A percentile compares a stretch with the other conserved stretches of the same genome.
These are phyloP conservation scores for Cyclophora punctaria DNA, from an alignment of 2,888 invertebrate genomes.

Conservation along the genomic window DNA sequence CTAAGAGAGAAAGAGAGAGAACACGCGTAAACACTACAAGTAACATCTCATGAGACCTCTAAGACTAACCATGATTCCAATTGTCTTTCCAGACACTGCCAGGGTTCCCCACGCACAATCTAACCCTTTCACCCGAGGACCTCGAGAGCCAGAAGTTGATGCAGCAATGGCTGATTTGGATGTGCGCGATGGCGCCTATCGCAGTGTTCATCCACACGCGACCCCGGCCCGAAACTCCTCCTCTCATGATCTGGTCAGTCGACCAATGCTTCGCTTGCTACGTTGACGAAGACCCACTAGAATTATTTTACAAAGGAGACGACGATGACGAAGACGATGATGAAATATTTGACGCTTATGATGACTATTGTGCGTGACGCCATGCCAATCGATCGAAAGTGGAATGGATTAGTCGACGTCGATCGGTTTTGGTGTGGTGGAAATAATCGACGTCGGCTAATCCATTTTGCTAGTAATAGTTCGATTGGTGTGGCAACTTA, in stretches of 20 bases:
- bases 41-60: too few relatives aligned
- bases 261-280: too few relatives aligned
- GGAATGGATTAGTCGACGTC: too few relatives aligned
- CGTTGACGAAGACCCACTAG: too few relatives aligned
- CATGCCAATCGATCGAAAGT: too few relatives aligned
- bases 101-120: slow-evolving; percentile 12
- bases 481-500: too few relatives aligned
- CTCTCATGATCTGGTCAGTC: slow-evolving; percentile 61
- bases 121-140: slow-evolving; percentile 25
- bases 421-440: too few relatives aligned
- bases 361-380: not conserved
- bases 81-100: slow-evolving; percentile 4
- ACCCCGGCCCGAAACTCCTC: slow-evolving; percentile 40
- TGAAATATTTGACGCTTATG: not conserved
- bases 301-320: not conserved
- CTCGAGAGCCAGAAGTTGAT: slow-evolving; percentile 34
- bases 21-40: too few relatives aligned
- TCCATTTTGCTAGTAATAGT: too few relatives aligned
- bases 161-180: slow-evolving; percentile 59
- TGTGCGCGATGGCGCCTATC: slow-evolving; percentile 44
- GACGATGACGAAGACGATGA: not conserved
- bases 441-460: too few relatives aligned
- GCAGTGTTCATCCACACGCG: slow-evolving; percentile 47
- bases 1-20: too few relatives aligned
- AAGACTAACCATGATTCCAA: too few relatives aligned